Conservation (phyloP, 2,797 vertebrate genomes). For the Odontamblyopus rebecca region DNA sequence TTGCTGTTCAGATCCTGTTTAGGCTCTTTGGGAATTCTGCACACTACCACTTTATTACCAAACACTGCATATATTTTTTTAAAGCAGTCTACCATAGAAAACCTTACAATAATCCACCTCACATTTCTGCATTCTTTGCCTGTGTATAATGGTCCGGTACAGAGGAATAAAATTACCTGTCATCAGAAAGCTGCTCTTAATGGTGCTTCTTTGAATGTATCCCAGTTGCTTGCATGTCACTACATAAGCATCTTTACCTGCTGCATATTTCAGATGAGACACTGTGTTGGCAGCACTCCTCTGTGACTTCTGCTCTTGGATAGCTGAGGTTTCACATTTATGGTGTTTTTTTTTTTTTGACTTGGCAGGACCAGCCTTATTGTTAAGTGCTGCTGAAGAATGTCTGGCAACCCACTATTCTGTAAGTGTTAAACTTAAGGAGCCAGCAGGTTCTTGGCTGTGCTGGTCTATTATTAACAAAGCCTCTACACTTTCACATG, state of each 20-base stretch:
- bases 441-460: slow-evolving; percentile 9
- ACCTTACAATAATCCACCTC: not conserved
- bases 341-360: not conserved
- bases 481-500: not conserved
- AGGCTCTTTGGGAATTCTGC: not conserved
- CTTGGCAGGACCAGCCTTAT: not conserved
- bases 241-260: not conserved
- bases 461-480: slow-evolving; percentile 2
- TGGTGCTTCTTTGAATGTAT: not conserved
- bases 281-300: not conserved
- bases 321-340: not conserved
- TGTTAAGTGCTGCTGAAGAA: slow-evolving; percentile 5
- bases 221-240: not conserved
- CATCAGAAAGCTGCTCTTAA: not conserved
- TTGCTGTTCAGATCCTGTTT: too few species aligned
- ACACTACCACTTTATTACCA: not conserved
- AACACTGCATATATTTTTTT: not conserved
- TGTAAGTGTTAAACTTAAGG: slow-evolving; percentile 10
- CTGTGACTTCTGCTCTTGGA: not conserved
- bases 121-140: not conserved
- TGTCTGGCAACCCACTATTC: slow-evolving; percentile 3
- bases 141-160: not conserved
- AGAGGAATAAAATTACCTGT: not conserved
- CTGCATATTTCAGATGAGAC: not conserved
- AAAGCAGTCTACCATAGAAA: not conserved